Percentiles rank a stretch among this genome's conserved stretches.
These are phyloP conservation scores for Octomys mimax DNA, from an alignment of 2,797 vertebrate species.

Conservation along the genomic window DNA sequence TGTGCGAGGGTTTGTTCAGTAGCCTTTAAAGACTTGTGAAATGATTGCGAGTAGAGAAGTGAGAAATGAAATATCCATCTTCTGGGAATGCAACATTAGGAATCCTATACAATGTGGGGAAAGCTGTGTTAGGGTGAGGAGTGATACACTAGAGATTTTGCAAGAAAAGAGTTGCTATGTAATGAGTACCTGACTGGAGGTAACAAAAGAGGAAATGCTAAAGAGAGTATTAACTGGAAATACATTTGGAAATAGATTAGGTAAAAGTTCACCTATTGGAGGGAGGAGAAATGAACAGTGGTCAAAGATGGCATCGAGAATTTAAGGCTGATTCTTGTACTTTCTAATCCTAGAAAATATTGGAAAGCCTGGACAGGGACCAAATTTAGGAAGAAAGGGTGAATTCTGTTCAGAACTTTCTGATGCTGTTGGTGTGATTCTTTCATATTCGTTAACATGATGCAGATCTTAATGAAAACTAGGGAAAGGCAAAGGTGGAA, in stretches of 20 bases:
- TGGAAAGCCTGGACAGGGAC: not conserved
- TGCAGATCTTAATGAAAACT: slow-evolving; percentile 28
- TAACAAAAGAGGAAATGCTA: slow-evolving; percentile 7
- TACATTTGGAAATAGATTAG: slow-evolving; percentile 25
- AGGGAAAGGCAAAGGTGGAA: slow-evolving; percentile 32
- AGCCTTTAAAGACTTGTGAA: not conserved
- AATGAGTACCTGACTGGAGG: not conserved
- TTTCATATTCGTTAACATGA: slow-evolving; percentile 41
- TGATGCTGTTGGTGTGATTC: slow-evolving; percentile 16
- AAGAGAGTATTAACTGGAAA: slow-evolving; percentile 24
- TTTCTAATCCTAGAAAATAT: slow-evolving; percentile 37
- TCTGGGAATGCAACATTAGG: not conserved
- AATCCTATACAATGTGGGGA: not conserved
- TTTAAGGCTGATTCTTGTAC: not conserved
- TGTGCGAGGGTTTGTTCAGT: not conserved
- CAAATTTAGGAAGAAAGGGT: not conserved
- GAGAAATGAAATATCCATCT: not conserved
- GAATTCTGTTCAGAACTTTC: not conserved
- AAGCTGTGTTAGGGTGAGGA: not conserved
- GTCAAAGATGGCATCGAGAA: not conserved
- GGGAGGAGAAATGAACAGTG: not conserved
- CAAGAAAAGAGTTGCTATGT: not conserved
- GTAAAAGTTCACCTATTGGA: not conserved
- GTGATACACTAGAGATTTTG: not conserved
- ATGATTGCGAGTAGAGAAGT: slow-evolving; percentile 36